Base-by-base conservation (phyloP, 2,797 vertebrate species). In the Leptoclinus maculatus region DNA sequence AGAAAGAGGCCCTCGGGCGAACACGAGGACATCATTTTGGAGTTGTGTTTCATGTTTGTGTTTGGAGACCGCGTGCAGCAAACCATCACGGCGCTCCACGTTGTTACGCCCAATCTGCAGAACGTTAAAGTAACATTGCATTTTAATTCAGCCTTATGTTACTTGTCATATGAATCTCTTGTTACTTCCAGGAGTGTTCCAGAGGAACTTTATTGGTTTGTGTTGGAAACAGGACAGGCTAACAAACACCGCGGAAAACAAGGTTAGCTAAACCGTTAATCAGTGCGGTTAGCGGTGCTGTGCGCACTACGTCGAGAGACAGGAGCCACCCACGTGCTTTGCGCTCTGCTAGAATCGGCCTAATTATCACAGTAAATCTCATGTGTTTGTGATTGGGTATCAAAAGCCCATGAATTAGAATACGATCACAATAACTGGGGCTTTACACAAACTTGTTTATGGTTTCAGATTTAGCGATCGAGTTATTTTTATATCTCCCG, bases 41-140 rank as follows among this genome's bases (percentile, higher is more conserved):
- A 79, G 21, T 49, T 45, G 47, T 32, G n/a, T 84, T 81, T 83
- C 59, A 27, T 74, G 62, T 88, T 74, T 90, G 80, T 85, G 64
- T 83, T 83, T 81, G 81, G 59, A 78, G n/a, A 21, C 71, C 34
- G 51, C 34, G 51, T 63, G 62, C 51, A 57, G 41, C 72, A 68
- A 75, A 76, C 17, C 53, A 54, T 78, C 53, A 39, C 21, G 70
- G 38, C 75, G 67, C 51, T 67, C 59, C 57, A n/a, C 60, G 39
- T 71, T 64, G 66, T 77, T 60, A 41, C 68, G 36, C 63, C 75
- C 79, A 83, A 51, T 74, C 51, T 39, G 14, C 53, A 74, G 58
- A 68, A 71, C 60, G 64, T 13, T 39, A 54, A n/a, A 65, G 27
- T 27, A 45, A 8, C 49, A 25, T 54, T 74, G 29, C 36, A 1